Conservation (phyloP, 2,797 vertebrate species). For the Choloepus didactylus region DNA sequence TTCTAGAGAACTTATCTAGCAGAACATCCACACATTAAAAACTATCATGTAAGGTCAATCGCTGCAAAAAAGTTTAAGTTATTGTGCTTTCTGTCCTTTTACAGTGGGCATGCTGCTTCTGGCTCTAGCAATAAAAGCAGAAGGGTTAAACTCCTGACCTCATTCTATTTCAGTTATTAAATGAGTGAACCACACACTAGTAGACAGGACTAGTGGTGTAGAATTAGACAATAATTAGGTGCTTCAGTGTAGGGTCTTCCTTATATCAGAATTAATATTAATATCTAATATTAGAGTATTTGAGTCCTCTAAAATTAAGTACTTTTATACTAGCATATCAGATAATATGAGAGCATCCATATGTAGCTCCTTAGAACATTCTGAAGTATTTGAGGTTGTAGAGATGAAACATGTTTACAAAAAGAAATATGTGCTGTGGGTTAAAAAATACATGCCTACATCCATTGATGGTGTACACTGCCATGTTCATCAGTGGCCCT, state of each 20-base stretch:
- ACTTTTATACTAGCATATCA: neutral
- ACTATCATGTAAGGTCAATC: neutral
- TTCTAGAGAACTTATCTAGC: neutral
- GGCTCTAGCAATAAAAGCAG: neutral
- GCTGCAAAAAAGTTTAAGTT: neutral
- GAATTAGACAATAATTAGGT: neutral
- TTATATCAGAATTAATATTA: neutral
- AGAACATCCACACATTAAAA: neutral
- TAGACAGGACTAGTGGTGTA: neutral
- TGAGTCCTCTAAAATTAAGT: neutral
- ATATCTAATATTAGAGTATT: neutral
- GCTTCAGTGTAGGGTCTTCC: neutral
- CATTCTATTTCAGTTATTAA: neutral
- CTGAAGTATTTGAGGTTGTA: conserved; percentile 33
- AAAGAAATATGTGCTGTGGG: neutral
- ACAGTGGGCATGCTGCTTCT: neutral
- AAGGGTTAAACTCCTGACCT: conserved; percentile 36
- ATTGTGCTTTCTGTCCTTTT: conserved; percentile 26
- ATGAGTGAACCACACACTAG: neutral
- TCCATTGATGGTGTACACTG: neutral
- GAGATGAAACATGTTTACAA: neutral
- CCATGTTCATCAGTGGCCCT: neutral
- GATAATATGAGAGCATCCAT: neutral
- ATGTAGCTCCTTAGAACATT: neutral
- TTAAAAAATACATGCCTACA: neutral